Conservation (phyloP, 1,140 invertebrate genomes). For the Heliconius hewitsoni region DNA sequence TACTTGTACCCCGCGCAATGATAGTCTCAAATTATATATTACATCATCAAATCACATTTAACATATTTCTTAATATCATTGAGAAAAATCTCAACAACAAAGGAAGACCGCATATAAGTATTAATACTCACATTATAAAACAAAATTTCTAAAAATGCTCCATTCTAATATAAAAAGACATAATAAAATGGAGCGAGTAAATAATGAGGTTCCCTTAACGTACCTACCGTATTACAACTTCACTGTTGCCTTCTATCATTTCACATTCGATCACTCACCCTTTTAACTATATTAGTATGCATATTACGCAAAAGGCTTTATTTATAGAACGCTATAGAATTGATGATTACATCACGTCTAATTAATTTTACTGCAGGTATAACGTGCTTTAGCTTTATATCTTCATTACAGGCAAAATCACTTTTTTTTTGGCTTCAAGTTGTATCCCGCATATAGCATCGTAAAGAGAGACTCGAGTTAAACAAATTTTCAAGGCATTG, state of each 20-base stretch:
- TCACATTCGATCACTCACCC: conserved; percentile 15
- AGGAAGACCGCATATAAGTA: not conserved
- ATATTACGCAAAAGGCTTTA: conserved; percentile 15
- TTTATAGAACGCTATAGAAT: conserved; percentile 20
- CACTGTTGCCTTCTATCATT: not conserved
- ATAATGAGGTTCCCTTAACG: not conserved
- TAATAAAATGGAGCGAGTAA: not conserved
- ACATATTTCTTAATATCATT: too few relatives aligned
- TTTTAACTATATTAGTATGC: conserved; percentile 22
- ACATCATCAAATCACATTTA: too few relatives aligned
- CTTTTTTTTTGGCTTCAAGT: too few relatives aligned
- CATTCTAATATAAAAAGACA: not conserved
- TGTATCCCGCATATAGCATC: too few relatives aligned
- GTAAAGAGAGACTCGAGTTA: too few relatives aligned
- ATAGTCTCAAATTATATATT: too few relatives aligned
- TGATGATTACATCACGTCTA: conserved; percentile 26
- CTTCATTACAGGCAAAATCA: not conserved
- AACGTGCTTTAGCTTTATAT: not conserved
- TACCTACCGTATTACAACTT: not conserved
- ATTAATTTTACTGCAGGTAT: conserved; percentile 20
- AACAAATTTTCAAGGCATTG: too few relatives aligned
- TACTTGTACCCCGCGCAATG: too few relatives aligned
- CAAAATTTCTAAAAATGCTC: not conserved
- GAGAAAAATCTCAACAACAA: too few relatives aligned
- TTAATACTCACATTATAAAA: not conserved